A percentile compares a stretch with the other conserved stretches of the same genome.
These are phyloP conservation scores for Drosophila mercatorum DNA, from an alignment of 2,888 invertebrate genomes.

Conservation along the genomic window DNA sequence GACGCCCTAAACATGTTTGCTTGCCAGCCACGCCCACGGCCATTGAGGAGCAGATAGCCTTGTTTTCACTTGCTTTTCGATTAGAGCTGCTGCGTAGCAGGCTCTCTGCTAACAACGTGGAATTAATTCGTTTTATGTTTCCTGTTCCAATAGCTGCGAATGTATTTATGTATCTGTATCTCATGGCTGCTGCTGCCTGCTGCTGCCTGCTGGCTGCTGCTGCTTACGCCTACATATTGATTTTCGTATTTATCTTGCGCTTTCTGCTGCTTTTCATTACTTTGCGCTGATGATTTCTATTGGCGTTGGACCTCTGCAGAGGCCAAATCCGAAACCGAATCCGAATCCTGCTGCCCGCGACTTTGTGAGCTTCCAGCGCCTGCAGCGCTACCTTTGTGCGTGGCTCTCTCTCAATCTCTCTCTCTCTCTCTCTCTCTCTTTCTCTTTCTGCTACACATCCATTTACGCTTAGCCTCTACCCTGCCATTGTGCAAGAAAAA, in stretches of 20 bases:
- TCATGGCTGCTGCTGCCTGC: slow-evolving; percentile 25
- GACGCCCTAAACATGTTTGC: slow-evolving; percentile 69
- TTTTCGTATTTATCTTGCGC: slow-evolving; percentile 76
- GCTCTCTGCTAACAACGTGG: slow-evolving; percentile 61
- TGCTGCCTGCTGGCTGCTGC: slow-evolving; percentile 45
- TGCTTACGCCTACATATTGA: slow-evolving; percentile 79
- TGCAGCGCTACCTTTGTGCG: slow-evolving; percentile 56
- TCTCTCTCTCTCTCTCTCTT: not conserved
- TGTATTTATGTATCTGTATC: slow-evolving; percentile 56
- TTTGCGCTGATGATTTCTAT: slow-evolving; percentile 65
- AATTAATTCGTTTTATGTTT: slow-evolving; percentile 81
- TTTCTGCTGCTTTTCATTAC: slow-evolving; percentile 71
- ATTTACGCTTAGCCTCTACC: slow-evolving; percentile 25
- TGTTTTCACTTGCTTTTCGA: slow-evolving; percentile 78
- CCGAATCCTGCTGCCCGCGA: slow-evolving; percentile 16
- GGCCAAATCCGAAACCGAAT: slow-evolving; percentile 4
- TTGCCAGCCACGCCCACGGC: slow-evolving; percentile 57
- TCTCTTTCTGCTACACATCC: slow-evolving; percentile 10
- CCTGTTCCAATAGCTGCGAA: slow-evolving; percentile 53
- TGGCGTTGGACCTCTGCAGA: slow-evolving; percentile 48
- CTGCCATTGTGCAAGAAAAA: slow-evolving; percentile 60
- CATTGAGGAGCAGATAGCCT: slow-evolving; percentile 22
- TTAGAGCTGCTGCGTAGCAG: slow-evolving; percentile 55
- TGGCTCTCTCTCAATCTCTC: slow-evolving; percentile 3
- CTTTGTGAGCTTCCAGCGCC: slow-evolving; percentile 42